Evolutionary conservation across 2,113 vertebrate genomes (phyloP), one percentile per base, ranked within the genome.

Genomic region (Esox niger): DNA sequence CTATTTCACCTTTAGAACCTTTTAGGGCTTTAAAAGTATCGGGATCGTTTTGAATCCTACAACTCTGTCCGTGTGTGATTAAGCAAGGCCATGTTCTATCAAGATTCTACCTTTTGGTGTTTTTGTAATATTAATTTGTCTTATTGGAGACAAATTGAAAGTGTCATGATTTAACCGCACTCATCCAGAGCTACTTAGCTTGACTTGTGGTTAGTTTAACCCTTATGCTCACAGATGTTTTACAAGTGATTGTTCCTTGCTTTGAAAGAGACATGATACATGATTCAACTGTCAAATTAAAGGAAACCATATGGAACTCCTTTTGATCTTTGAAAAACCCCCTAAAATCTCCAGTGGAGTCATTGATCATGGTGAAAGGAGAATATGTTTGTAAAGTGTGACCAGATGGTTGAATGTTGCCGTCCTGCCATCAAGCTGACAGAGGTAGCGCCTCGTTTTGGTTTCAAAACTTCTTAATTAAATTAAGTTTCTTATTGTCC

Each of bases 261-360:
- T 57, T 57, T 57, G 6, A 57, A 57, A 43, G 38, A 43, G 38
- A 27, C 13, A 57, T 57, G 55, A n/a, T n/a, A n/a, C n/a, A n/a
- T n/a, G n/a, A n/a, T n/a, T n/a, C n/a, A n/a, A n/a, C n/a, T n/a
- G n/a, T n/a, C 3, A n/a, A 21, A 49, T 49, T 6, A n/a, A 52
- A 52, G 7, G 20, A 23, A n/a, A 52, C 5, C 47, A 52, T 21
- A 4, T 21, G 47, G 47, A 52, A 52, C n/a, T 23, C 0, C n/a
- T 52, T 52, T 52, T 52, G 47, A 15, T 52, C 1, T 1, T 52
- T 52, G 2, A 52, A 52, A 52, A 52, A 21, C 0, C n/a, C 4
- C 2, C 21, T 6, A 52, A 52, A 15, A 52, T 2, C 47, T 6
- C 1, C 11, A 21, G 47, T 2, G n/a, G 47, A 52, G n/a, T n/a